Conservation (phyloP, 2,113 vertebrate genomes). For the Sphyrna mokarran region DNA sequence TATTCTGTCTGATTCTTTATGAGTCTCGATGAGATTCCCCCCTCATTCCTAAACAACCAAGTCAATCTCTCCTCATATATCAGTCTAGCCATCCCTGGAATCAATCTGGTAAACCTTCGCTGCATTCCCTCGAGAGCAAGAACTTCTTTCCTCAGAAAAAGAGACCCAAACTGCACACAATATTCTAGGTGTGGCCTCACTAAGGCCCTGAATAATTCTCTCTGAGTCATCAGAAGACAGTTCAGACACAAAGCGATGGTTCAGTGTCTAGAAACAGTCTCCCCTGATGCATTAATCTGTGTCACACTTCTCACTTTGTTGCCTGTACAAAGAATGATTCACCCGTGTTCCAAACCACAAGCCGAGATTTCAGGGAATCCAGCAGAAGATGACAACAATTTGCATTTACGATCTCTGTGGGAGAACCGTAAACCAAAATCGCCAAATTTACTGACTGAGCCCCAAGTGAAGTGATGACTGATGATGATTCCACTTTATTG, state of each 20-base stretch:
- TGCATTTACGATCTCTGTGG: not conserved
- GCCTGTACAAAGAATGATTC: not conserved
- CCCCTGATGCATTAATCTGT: not conserved
- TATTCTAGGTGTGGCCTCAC: too few relatives aligned
- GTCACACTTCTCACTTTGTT: not conserved
- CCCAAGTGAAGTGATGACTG: not conserved
- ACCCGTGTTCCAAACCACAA: not conserved
- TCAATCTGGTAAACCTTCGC: too few relatives aligned
- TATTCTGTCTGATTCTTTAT: too few relatives aligned
- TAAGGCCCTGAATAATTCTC: too few relatives aligned
- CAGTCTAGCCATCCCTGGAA: too few relatives aligned
- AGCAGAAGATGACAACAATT: not conserved
- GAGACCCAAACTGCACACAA: too few relatives aligned
- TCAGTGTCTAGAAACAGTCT: not conserved
- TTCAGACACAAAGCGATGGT: not conserved
- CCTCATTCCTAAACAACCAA: too few relatives aligned
- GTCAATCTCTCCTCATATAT: too few relatives aligned
- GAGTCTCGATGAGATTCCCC: too few relatives aligned
- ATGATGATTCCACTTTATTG: not conserved
- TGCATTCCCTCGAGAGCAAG: too few relatives aligned
- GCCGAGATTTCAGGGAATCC: not conserved
- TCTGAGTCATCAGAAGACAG: not conserved
- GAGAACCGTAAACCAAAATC: too few relatives aligned
- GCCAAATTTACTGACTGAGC: not conserved
- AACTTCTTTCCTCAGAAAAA: too few relatives aligned